Evolutionary conservation across 2,888 invertebrate species (phyloP).

Genomic region (Hirtodrosophila duncani): DNA sequence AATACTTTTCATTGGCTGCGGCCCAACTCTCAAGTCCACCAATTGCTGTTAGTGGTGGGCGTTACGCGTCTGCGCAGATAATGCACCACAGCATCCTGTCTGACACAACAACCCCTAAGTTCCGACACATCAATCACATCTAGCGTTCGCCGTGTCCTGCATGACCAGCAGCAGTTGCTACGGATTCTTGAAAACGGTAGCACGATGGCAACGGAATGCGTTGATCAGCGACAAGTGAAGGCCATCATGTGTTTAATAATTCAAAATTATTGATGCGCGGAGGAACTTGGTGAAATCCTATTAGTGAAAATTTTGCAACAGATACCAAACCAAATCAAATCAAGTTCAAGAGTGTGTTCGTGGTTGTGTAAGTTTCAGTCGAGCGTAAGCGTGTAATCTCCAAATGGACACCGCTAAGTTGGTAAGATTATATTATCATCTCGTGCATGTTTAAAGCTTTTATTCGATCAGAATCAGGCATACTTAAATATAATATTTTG

Average conservation of each 20-base stretch:
- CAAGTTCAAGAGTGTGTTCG: conserved; percentile 39
- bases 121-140: conserved; percentile 21
- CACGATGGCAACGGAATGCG: conserved; percentile 52
- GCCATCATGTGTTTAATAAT: conserved; percentile 52
- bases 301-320: conserved; percentile 37
- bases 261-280: conserved; percentile 57
- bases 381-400: conserved; percentile 22
- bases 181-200: conserved; percentile 47
- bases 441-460: conserved; percentile 19
- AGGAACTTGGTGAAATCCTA: conserved; percentile 41
- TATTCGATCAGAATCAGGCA: conserved; percentile 24
- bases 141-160: conserved; percentile 15
- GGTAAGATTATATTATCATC: conserved; percentile 53
- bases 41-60: conserved; percentile 45
- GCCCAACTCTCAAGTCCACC: conserved; percentile 14
- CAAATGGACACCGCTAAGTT: conserved; percentile 68
- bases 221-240: conserved; percentile 44
- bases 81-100: conserved; percentile 42
- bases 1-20: conserved; percentile 26
- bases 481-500: conserved; percentile 30
- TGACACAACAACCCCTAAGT: conserved; percentile 37
- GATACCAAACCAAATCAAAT: conserved; percentile 14
- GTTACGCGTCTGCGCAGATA: conserved; percentile 59
- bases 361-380: conserved; percentile 10
- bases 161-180: conserved; percentile 45